A percentile compares a stretch with the other conserved stretches of the same genome.
phyloP scores from a whole-genome alignment of 2,113 vertebrate genomes.

The Calonectris borealis region DNA sequence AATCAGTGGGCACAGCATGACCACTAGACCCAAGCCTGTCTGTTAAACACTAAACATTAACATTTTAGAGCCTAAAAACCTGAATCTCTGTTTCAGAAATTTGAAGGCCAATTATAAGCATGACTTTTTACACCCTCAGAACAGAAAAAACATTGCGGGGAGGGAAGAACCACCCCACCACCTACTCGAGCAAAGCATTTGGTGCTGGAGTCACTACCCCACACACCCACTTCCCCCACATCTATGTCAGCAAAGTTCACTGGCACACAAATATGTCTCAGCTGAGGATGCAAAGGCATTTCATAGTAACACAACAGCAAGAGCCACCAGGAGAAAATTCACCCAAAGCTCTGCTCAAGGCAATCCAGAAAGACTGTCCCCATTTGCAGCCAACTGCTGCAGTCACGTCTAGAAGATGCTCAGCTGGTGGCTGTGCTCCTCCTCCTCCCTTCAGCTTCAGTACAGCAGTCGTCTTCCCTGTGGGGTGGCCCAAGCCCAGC shows the following conservation, averaged over 20 bases:
- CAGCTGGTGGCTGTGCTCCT: not conserved
- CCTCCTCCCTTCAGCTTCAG: not conserved
- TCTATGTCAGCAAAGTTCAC: not conserved
- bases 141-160: not conserved
- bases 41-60: not conserved
- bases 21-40: not conserved
- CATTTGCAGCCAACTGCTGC: not conserved
- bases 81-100: not conserved
- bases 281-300: not conserved
- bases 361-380: not conserved
- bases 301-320: not conserved
- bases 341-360: not conserved
- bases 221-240: not conserved
- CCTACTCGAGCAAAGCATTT: not conserved
- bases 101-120: not conserved
- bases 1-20: not conserved
- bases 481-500: not conserved
- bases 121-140: not conserved
- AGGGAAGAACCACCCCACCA: not conserved
- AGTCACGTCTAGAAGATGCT: not conserved
- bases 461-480: accelerated
- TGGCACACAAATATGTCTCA: not conserved
- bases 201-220: not conserved
- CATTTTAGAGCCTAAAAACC: not conserved
- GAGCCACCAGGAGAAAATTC: not conserved